phyloP scores from a whole-genome alignment of 2,888 invertebrate species.

The Eurois occulta region DNA sequence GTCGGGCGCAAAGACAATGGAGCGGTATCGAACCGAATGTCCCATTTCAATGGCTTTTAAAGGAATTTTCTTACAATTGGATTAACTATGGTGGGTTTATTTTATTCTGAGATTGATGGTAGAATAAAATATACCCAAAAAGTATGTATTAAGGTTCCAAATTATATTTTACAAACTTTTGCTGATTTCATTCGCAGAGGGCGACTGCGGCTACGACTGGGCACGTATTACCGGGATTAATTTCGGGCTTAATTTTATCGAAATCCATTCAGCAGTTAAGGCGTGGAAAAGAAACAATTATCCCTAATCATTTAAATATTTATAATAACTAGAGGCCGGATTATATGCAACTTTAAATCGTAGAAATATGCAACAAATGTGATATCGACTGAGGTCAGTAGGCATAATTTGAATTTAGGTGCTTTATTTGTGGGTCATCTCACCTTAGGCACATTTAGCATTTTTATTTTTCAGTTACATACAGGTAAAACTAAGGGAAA shows the following conservation, averaged over 20 bases:
- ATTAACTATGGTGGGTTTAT: slow-evolving; percentile 34
- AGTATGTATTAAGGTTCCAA: background rate
- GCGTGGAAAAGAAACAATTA: background rate
- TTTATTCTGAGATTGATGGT: slow-evolving; percentile 5
- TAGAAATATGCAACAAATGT: too few species aligned
- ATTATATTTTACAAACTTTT: background rate
- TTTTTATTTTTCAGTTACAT: too few species aligned
- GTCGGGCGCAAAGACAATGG: slow-evolving; percentile 47
- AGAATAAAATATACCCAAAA: background rate
- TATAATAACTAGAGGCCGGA: too few species aligned
- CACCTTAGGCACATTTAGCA: too few species aligned
- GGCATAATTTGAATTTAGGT: too few species aligned
- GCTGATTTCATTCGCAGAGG: background rate
- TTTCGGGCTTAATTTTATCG: background rate
- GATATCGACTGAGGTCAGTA: too few species aligned
- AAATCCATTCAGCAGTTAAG: background rate
- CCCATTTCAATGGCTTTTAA: slow-evolving; percentile 25
- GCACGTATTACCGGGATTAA: background rate
- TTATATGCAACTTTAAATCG: too few species aligned
- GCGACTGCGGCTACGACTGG: too few species aligned
- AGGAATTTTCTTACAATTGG: slow-evolving; percentile 49
- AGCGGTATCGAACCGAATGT: slow-evolving; percentile 34
- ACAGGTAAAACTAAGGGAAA: too few species aligned
- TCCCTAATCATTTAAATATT: background rate
- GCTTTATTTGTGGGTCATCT: too few species aligned